phyloP scores from a whole-genome alignment of 2,113 vertebrate species.

The Crotalus helleri region DNA sequence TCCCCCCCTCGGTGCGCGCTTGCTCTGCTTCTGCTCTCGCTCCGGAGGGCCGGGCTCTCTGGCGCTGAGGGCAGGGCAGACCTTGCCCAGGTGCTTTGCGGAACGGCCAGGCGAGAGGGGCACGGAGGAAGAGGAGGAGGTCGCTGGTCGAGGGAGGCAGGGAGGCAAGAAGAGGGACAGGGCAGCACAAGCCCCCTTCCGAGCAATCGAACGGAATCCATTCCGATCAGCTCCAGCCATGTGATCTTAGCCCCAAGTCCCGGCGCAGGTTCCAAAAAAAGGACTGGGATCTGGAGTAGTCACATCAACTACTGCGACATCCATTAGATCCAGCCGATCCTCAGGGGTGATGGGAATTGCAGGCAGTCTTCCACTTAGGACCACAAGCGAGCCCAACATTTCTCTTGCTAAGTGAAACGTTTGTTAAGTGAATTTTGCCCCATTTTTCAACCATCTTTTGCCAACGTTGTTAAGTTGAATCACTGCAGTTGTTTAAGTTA shows the following conservation, averaged over 20 bases:
- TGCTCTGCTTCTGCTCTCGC: neutral
- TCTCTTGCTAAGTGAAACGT: too few relatives aligned
- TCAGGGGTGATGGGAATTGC: neutral
- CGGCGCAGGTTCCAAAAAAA: neutral
- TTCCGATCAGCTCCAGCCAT: neutral
- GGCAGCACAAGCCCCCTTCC: neutral
- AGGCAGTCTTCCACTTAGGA: too few relatives aligned
- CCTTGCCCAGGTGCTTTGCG: neutral
- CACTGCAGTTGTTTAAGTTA: too few relatives aligned
- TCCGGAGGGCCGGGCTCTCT: neutral
- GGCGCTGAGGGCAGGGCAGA: neutral
- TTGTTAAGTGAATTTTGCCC: too few relatives aligned
- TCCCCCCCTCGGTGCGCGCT: neutral
- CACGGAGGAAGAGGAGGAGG: neutral
- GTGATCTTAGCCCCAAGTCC: neutral
- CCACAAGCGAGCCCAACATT: too few relatives aligned
- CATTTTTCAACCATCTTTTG: too few relatives aligned
- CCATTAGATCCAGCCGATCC: neutral
- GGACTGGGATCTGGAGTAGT: neutral
- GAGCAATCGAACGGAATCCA: neutral
- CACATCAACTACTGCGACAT: neutral
- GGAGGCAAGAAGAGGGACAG: neutral
- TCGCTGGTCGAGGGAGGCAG: neutral
- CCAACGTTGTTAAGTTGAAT: too few relatives aligned
- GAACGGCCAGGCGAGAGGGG: neutral